Conservation (phyloP, 2,113 vertebrate species). For the Lycocorax pyrrhopterus region DNA sequence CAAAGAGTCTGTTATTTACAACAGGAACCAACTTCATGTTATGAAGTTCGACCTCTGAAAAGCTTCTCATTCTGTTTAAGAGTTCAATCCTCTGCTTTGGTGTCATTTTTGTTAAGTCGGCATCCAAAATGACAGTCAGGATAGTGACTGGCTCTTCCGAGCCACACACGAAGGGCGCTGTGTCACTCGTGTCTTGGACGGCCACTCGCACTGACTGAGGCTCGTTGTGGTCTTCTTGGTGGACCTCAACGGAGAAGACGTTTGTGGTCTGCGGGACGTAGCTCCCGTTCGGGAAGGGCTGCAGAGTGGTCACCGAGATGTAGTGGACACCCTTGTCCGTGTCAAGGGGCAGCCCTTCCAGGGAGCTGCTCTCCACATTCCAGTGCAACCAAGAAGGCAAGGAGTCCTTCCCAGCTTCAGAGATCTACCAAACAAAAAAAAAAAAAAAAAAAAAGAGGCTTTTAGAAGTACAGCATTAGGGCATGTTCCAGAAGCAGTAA, state of each 20-base stretch:
- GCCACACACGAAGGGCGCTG: slow-evolving; percentile 77
- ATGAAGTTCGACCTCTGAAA: slow-evolving; percentile 86
- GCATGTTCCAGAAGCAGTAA: background rate
- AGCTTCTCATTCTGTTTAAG: slow-evolving; percentile 82
- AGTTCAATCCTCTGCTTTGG: slow-evolving; percentile 86
- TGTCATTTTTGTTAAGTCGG: slow-evolving; percentile 94
- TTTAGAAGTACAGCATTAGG: background rate
- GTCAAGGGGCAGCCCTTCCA: slow-evolving; percentile 90
- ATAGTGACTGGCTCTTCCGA: slow-evolving; percentile 86
- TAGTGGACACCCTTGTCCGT: slow-evolving; percentile 91
- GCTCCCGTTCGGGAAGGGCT: slow-evolving; percentile 75
- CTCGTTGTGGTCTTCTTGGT: slow-evolving; percentile 88
- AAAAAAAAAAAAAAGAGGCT: background rate
- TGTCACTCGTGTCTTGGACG: slow-evolving; percentile 70
- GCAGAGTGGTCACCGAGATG: slow-evolving; percentile 80
- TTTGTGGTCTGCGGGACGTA: slow-evolving; percentile 77
- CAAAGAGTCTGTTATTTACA: slow-evolving; percentile 94
- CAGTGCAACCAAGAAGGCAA: slow-evolving; percentile 91
- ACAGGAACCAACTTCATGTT: slow-evolving; percentile 93
- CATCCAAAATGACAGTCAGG: slow-evolving; percentile 93
- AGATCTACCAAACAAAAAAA: slow-evolving; percentile 73
- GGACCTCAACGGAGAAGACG: slow-evolving; percentile 91
- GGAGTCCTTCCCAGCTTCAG: slow-evolving; percentile 83
- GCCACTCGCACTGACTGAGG: slow-evolving; percentile 76
- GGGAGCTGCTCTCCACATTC: slow-evolving; percentile 76